Conservation (phyloP, 2,888 invertebrate species). For the Oscheius onirici region DNA sequence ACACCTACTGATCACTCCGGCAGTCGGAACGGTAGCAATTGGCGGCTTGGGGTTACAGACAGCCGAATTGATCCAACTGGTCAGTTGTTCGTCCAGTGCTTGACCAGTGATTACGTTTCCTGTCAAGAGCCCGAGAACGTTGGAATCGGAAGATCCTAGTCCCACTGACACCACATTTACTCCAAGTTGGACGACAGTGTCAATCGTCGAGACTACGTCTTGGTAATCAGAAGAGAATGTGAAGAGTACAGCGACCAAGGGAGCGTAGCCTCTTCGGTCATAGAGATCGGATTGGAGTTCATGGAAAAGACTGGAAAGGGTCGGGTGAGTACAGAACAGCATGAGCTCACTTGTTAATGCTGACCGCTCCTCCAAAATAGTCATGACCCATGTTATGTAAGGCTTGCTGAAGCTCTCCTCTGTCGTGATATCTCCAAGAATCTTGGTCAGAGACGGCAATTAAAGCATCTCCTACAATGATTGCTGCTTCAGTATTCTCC, state of each 20-base stretch:
- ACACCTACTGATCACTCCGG: background rate
- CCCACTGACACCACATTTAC: slow-evolving; percentile 9
- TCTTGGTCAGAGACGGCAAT: background rate
- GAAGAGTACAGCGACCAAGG: slow-evolving; percentile 16
- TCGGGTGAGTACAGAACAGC: background rate
- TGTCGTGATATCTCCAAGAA: slow-evolving; percentile 20
- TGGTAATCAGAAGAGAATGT: slow-evolving; percentile 11
- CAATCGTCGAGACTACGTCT: background rate
- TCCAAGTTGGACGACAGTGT: background rate
- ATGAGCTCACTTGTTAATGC: slow-evolving; percentile 14
- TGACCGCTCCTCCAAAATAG: slow-evolving; percentile 8
- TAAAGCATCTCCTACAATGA: slow-evolving; percentile 1
- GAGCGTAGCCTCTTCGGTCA: background rate
- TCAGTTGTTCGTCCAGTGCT: background rate
- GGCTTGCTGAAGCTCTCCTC: background rate
- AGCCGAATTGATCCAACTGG: background rate
- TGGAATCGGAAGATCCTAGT: background rate
- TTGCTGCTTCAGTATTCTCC: slow-evolving; percentile 14
- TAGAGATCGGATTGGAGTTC: background rate
- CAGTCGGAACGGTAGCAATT: background rate
- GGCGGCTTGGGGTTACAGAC: slow-evolving; percentile 22
- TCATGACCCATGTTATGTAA: slow-evolving; percentile 1
- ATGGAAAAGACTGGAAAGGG: background rate
- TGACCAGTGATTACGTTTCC: slow-evolving; percentile 17
- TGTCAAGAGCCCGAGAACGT: slow-evolving; percentile 1